These are phyloP conservation scores for Vipera latastei DNA, from an alignment of 2,797 vertebrate genomes.

Conservation along the genomic window DNA sequence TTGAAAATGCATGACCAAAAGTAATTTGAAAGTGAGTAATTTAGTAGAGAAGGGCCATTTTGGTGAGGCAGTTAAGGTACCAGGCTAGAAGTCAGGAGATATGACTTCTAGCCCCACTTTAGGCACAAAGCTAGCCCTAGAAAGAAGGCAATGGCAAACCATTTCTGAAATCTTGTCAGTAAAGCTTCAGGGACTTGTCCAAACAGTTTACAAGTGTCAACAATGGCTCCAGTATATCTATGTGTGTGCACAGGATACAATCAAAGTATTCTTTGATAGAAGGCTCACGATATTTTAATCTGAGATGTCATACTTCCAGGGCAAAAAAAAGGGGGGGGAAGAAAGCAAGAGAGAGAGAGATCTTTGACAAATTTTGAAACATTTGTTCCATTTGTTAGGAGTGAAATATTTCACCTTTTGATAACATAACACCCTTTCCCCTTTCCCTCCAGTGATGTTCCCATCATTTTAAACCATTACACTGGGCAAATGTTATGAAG, in stretches of 20 bases:
- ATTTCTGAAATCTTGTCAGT: background rate
- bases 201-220: background rate
- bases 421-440: accelerated
- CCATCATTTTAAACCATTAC: background rate
- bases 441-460: background rate
- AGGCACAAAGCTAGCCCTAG: background rate
- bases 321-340: background rate
- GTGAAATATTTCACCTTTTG: background rate
- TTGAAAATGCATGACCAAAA: accelerated
- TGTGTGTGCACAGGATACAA: background rate
- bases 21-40: background rate
- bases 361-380: background rate
- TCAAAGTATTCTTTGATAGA: background rate
- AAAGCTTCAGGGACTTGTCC: background rate
- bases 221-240: background rate
- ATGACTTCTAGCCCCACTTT: background rate
- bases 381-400: background rate
- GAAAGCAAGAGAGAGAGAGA: background rate
- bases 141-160: background rate
- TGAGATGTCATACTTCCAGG: background rate
- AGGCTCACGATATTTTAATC: background rate
- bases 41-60: background rate
- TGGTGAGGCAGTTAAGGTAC: background rate
- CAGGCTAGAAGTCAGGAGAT: background rate
- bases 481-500: background rate